phyloP scores from a whole-genome alignment of 2,113 vertebrate species.

The Bubo bubo region DNA sequence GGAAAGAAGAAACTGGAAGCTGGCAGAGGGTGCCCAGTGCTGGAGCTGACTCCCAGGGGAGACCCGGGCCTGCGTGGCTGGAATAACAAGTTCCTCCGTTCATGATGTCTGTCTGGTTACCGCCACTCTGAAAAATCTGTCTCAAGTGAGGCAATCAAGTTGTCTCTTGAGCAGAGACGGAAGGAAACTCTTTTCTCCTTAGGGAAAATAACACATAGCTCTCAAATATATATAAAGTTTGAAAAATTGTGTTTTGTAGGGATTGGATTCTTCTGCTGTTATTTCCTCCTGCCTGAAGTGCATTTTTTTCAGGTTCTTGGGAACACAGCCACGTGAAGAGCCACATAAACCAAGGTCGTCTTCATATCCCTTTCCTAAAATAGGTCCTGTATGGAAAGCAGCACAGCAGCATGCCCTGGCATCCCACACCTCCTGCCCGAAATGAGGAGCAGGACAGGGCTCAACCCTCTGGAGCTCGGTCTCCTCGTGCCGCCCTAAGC shows the following conservation, averaged over 20 bases:
- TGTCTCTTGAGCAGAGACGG: constrained; percentile 37
- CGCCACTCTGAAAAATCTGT: constrained; percentile 33
- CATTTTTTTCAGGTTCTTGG: not conserved
- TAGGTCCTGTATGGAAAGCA: not conserved
- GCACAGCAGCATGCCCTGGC: not conserved
- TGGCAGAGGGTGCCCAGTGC: not conserved
- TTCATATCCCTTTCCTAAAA: not conserved
- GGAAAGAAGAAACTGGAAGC: not conserved
- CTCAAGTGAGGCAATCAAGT: constrained; percentile 59
- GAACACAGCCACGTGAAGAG: not conserved
- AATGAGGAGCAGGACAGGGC: not conserved
- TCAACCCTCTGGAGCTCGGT: not conserved
- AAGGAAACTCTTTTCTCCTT: constrained; percentile 43
- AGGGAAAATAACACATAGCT: constrained; percentile 9
- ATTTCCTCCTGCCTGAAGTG: not conserved
- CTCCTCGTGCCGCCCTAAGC: rapidly evolving
- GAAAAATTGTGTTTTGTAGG: constrained; percentile 10
- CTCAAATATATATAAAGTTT: constrained; percentile 40
- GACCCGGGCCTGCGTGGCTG: not conserved
- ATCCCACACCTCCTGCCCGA: not conserved
- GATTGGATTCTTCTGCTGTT: not conserved
- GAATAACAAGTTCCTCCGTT: constrained; percentile 4
- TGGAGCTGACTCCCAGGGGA: not conserved
- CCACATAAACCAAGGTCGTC: not conserved
- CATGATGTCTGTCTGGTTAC: not conserved